phyloP scores from a whole-genome alignment of 2,888 invertebrate genomes.

The Coenonympha arcania region DNA sequence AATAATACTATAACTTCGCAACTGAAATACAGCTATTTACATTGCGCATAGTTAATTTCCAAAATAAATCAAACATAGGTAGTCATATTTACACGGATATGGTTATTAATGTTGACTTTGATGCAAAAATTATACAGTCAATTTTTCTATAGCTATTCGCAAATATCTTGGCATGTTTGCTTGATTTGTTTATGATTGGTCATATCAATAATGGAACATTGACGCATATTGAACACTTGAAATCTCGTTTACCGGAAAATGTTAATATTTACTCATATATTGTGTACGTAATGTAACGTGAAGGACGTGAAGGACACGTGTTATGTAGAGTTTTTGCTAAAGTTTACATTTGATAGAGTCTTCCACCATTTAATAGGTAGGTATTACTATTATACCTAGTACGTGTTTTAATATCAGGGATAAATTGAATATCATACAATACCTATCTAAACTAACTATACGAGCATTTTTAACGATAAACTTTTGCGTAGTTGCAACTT shows the following conservation, averaged over 20 bases:
- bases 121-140: neutral
- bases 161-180: neutral
- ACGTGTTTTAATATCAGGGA: too few relatives aligned
- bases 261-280: constrained; percentile 7
- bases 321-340: neutral
- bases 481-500: neutral
- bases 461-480: too few relatives aligned
- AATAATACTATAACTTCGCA: too few relatives aligned
- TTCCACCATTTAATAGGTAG: neutral
- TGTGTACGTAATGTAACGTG: neutral
- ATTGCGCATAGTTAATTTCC: too few relatives aligned
- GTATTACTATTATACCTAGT: neutral
- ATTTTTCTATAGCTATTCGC: neutral
- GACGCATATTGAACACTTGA: constrained; percentile 5
- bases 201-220: constrained; percentile 1
- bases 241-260: constrained; percentile 9
- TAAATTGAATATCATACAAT: too few relatives aligned
- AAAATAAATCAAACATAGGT: too few relatives aligned
- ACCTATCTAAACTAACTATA: too few relatives aligned
- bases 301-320: neutral
- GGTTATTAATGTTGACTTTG: too few relatives aligned
- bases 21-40: too few relatives aligned
- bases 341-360: neutral
- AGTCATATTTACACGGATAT: too few relatives aligned
- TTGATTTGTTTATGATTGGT: neutral